These are phyloP conservation scores for Hirtodrosophila alboralis DNA, from an alignment of 2,888 invertebrate genomes.

Conservation along the genomic window DNA sequence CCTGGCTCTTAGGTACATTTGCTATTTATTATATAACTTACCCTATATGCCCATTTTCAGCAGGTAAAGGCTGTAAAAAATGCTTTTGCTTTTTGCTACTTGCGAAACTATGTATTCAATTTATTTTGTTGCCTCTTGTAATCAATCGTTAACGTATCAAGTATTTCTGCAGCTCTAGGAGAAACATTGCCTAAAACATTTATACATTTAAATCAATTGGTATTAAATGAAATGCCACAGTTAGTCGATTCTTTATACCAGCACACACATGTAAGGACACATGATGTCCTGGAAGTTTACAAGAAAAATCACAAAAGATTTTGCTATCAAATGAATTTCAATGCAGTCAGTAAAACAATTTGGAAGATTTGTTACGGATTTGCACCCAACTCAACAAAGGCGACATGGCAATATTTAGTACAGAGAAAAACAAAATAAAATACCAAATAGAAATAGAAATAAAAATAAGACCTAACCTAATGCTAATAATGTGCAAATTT, in stretches of 20 bases:
- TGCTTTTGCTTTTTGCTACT: neutral
- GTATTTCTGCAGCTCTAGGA: constrained; percentile 9
- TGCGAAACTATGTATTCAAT: neutral
- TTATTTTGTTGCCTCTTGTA: neutral
- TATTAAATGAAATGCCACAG: constrained; percentile 34
- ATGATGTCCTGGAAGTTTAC: constrained; percentile 21
- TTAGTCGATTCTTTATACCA: constrained; percentile 18
- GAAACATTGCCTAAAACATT: constrained; percentile 23
- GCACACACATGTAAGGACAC: constrained; percentile 3
- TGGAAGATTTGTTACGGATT: constrained; percentile 67
- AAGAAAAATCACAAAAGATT: constrained; percentile 51
- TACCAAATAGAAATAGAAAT: constrained; percentile 26
- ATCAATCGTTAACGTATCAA: neutral
- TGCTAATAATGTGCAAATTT: constrained; percentile 72
- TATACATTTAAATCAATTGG: constrained; percentile 40
- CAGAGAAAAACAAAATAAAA: constrained; percentile 4
- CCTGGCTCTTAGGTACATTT: too few relatives aligned
- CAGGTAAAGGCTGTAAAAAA: too few relatives aligned
- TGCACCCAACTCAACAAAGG: constrained; percentile 56
- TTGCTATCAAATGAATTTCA: constrained; percentile 64
- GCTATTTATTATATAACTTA: too few relatives aligned
- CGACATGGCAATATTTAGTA: constrained; percentile 7
- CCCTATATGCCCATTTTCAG: too few relatives aligned
- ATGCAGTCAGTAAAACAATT: constrained; percentile 67
- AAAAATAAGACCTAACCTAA: constrained; percentile 61